Evolutionary conservation across 2,888 invertebrate species (phyloP).

Genomic region (Ormyrus labotus): DNA sequence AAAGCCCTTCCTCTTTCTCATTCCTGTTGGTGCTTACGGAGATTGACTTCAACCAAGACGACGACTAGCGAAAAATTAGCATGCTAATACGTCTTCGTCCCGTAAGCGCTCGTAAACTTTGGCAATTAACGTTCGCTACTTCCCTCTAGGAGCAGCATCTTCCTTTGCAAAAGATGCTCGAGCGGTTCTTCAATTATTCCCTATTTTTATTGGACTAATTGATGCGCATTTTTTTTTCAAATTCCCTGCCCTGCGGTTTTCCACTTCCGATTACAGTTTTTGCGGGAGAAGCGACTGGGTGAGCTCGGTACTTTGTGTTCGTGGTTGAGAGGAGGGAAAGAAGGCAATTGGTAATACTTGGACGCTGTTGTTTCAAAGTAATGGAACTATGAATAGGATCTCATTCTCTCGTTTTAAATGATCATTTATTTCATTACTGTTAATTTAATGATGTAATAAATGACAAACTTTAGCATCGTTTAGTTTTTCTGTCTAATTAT

Average conservation of each 20-base stretch:
- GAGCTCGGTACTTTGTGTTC: neutral
- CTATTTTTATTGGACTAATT: slow-evolving; percentile 46
- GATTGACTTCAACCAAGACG: slow-evolving; percentile 36
- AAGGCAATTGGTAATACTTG: slow-evolving; percentile 7
- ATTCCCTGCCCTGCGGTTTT: slow-evolving; percentile 6
- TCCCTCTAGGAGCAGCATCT: slow-evolving; percentile 36
- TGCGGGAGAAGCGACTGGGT: neutral
- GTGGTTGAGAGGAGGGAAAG: slow-evolving; percentile 2
- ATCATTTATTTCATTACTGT: no score
- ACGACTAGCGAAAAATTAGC: slow-evolving; percentile 68
- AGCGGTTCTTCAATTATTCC: slow-evolving; percentile 41
- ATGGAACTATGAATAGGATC: no score
- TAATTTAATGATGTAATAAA: no score
- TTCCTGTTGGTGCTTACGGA: neutral
- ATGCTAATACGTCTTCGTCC: slow-evolving; percentile 68
- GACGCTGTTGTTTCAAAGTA: neutral
- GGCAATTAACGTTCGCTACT: slow-evolving; percentile 67
- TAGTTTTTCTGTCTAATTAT: no score
- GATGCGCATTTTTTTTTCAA: slow-evolving; percentile 8
- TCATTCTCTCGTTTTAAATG: no score
- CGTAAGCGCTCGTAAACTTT: slow-evolving; percentile 69
- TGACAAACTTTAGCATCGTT: no score
- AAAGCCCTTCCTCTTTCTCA: slow-evolving; percentile 57
- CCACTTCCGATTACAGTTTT: slow-evolving; percentile 20
- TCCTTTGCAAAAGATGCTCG: slow-evolving; percentile 25